These are phyloP conservation scores for Sphaeridia pumilis DNA, from an alignment of 2,888 invertebrate genomes.

Conservation along the genomic window DNA sequence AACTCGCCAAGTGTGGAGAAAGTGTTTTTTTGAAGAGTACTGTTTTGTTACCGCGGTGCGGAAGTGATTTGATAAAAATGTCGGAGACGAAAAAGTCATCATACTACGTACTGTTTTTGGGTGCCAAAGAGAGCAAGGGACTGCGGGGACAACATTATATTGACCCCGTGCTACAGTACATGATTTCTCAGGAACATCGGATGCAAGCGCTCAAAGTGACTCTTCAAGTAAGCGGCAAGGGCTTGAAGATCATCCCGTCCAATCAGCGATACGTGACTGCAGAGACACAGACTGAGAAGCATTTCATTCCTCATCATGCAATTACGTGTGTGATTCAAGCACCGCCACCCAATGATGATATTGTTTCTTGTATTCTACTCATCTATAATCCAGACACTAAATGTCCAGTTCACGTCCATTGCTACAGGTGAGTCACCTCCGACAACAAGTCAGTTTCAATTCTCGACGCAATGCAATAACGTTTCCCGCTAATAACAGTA, in stretches of 20 bases:
- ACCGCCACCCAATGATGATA: constrained; percentile 55
- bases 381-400: constrained; percentile 89
- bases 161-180: constrained; percentile 67
- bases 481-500: no score
- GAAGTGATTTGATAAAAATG: constrained; percentile 9
- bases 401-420: constrained; percentile 90
- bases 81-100: constrained; percentile 75
- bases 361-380: constrained; percentile 83
- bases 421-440: constrained; percentile 57
- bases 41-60: background rate
- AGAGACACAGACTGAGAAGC: constrained; percentile 57
- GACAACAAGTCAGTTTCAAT: no score
- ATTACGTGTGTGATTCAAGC: constrained; percentile 82
- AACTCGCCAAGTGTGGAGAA: background rate
- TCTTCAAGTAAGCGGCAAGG: constrained; percentile 79
- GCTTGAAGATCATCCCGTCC: constrained; percentile 84
- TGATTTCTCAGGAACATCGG: constrained; percentile 71
- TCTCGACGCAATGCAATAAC: no score
- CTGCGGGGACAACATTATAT: constrained; percentile 74
- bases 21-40: background rate
- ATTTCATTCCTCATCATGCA: constrained; percentile 86
- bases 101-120: constrained; percentile 87
- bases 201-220: constrained; percentile 84
- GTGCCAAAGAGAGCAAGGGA: constrained; percentile 87
- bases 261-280: constrained; percentile 39